Percentiles rank a stretch among this genome's conserved stretches.
These are phyloP conservation scores for Drosophila paracracens DNA, from an alignment of 2,888 invertebrate species.

Conservation along the genomic window DNA sequence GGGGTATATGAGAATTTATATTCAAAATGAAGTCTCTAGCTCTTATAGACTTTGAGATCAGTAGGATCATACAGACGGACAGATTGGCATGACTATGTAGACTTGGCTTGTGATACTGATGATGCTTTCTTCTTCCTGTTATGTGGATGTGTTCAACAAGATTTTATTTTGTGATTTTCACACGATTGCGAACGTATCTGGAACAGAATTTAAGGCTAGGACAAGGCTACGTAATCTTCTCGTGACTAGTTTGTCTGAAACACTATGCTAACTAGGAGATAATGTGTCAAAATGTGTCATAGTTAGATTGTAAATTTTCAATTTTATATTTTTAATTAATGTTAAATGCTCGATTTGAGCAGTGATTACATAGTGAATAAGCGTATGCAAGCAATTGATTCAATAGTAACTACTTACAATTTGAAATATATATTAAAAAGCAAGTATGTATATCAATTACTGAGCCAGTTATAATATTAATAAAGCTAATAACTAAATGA, in stretches of 20 bases:
- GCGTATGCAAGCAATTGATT: not conserved
- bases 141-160: not conserved
- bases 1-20: not conserved
- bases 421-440: too few relatives aligned
- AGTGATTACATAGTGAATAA: not conserved
- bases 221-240: not conserved
- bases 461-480: slow-evolving; percentile 21
- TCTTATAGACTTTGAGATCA: not conserved
- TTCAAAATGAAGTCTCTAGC: not conserved
- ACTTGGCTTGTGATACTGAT: not conserved
- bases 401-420: not conserved
- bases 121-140: not conserved
- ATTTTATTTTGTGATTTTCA: not conserved
- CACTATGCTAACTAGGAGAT: not conserved
- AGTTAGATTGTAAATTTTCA: not conserved
- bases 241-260: not conserved
- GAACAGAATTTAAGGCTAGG: not conserved
- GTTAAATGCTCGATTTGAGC: not conserved
- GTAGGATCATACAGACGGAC: not conserved
- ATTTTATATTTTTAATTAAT: not conserved
- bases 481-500: not conserved
- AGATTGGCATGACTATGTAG: not conserved
- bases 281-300: not conserved
- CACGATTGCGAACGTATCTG: not conserved
- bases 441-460: not conserved